Conservation (phyloP, 2,113 vertebrate genomes). For the Ictidomys tridecemlineatus region DNA sequence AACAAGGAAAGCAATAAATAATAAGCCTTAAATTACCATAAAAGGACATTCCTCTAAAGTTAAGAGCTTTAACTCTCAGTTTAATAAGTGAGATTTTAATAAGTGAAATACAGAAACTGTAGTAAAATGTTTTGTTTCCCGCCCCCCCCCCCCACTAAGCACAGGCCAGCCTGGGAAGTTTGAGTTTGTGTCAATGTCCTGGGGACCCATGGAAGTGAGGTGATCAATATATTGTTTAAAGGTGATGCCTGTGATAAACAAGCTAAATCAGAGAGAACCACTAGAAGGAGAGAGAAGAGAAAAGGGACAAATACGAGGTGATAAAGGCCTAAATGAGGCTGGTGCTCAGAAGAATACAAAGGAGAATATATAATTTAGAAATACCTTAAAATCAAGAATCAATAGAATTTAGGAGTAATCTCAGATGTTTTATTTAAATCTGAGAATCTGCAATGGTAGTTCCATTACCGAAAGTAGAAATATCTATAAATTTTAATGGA, state of each 20-base stretch:
- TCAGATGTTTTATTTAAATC: conserved; percentile 34
- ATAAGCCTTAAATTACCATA: neutral
- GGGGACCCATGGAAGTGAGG: neutral
- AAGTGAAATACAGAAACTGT: neutral
- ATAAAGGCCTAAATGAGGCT: neutral
- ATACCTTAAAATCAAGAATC: neutral
- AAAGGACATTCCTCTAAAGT: conserved; percentile 2
- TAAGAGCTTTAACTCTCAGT: neutral
- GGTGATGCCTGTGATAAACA: neutral
- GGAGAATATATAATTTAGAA: neutral
- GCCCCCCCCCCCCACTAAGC: neutral
- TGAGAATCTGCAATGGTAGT: neutral
- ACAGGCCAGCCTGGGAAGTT: neutral
- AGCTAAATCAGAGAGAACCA: neutral
- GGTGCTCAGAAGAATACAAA: neutral
- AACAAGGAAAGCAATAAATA: neutral
- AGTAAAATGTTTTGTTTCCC: neutral
- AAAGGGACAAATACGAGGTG: neutral
- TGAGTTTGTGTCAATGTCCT: neutral
- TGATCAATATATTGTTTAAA: neutral
- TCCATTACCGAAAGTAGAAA: neutral
- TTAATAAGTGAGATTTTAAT: conserved; percentile 38
- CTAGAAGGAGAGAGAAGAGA: neutral
- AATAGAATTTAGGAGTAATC: conserved; percentile 1
- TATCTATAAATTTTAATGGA: neutral